These are phyloP conservation scores for Tipula lateralis DNA, from an alignment of 2,888 invertebrate species.

Conservation along the genomic window DNA sequence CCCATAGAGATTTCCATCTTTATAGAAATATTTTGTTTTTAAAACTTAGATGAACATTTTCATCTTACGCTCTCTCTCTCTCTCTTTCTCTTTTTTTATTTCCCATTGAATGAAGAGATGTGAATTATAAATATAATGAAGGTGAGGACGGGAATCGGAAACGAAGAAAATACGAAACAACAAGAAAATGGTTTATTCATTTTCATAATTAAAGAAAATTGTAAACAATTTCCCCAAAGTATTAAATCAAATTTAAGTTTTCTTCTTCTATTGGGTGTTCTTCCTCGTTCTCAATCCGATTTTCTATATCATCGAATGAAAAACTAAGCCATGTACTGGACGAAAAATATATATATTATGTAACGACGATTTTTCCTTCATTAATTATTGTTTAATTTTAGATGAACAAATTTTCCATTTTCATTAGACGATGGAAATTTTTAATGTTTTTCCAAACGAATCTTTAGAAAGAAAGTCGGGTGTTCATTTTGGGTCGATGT, in stretches of 20 bases:
- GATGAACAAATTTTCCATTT: background rate
- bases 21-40: background rate
- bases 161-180: background rate
- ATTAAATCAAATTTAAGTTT: constrained; percentile 1
- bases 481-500: background rate
- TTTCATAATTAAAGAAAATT: constrained; percentile 24
- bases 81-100: too few species aligned
- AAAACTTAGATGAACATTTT: background rate
- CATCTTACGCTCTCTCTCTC: too few species aligned
- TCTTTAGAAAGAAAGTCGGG: too few species aligned
- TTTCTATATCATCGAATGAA: background rate
- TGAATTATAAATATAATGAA: background rate
- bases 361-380: background rate
- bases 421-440: background rate
- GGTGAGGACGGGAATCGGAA: background rate
- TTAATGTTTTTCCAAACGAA: background rate
- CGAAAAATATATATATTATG: too few species aligned
- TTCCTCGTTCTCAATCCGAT: background rate
- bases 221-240: constrained; percentile 14
- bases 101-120: background rate
- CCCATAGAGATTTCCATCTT: background rate
- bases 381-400: constrained; percentile 1
- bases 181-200: background rate
- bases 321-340: background rate
- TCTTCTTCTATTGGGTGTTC: background rate